These are phyloP conservation scores for Osmoderma eremita DNA, from an alignment of 2,888 invertebrate species.

Conservation along the genomic window DNA sequence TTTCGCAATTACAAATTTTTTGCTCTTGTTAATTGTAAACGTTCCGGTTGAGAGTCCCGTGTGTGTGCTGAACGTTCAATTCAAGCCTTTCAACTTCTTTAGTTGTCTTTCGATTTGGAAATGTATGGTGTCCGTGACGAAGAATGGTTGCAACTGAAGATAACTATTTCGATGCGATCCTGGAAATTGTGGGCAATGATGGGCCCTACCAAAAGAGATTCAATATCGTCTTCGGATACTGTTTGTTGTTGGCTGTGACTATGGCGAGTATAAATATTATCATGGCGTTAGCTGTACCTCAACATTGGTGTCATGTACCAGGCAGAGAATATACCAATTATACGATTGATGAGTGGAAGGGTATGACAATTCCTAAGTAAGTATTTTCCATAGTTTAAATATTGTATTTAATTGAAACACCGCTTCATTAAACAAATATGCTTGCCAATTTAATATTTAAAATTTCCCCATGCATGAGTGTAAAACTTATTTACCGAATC, in stretches of 20 bases:
- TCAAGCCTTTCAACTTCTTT: no score
- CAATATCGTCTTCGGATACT: conserved; percentile 63
- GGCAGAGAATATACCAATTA: conserved; percentile 64
- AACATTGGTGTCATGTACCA: conserved; percentile 69
- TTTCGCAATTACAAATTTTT: no score
- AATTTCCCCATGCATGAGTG: no score
- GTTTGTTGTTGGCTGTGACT: conserved; percentile 61
- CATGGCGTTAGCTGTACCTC: conserved; percentile 67
- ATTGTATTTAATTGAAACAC: background rate
- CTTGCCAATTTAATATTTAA: no score
- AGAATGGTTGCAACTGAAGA: background rate
- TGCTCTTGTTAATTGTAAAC: no score
- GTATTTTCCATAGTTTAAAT: conserved; percentile 41
- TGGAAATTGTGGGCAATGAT: conserved; percentile 66
- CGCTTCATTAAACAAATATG: background rate
- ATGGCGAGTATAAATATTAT: conserved; percentile 68
- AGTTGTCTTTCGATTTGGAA: no score
- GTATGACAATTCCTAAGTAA: conserved; percentile 67
- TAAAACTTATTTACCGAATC: no score
- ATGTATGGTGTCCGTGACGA: no score
- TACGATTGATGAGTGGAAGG: conserved; percentile 65
- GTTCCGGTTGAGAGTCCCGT: no score
- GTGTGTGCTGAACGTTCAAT: no score
- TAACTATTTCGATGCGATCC: conserved; percentile 63
- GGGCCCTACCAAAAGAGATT: conserved; percentile 67